Evolutionary conservation across 2,888 invertebrate species (phyloP), one percentile per base, ranked within the genome.

Genomic region (Oscheius onirici): DNA sequence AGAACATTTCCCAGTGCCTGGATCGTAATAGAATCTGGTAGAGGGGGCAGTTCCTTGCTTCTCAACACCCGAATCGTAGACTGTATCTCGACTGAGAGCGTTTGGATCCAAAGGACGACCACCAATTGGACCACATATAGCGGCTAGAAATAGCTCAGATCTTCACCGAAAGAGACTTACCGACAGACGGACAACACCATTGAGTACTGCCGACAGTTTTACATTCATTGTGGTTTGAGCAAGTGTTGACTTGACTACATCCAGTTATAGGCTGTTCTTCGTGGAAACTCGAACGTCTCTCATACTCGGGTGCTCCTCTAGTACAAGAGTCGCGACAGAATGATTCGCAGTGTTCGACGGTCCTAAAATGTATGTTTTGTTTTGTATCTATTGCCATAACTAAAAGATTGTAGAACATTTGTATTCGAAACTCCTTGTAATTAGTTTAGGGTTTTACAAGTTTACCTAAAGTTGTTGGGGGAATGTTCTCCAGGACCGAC

Each of bases 181-280:
- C 63, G 3, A 80, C 81, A 3, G 80, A 63, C 3, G 83, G 83
- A 69, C 83, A 83, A 57, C 83, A 83, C 79, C 77, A 82, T 68
- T 83, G 83, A 11, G 79, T 69, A 26, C 79, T 78, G 46, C 83
- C 83, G 22, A 82, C 80, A 0, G 80, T 77, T 66, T 81, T 82
- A 58, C 81, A 82, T 43, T 83, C 83, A 52, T 71, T 80, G 54
- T 80, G 78, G 46, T 77, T 71, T 10, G 74, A 70, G 51, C 83
- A 83, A 3, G 80, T 43, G 40, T 73, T 73, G 2, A 75, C 66
- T 68, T 79, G 80, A n/a, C 78, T 71, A 61, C 83, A 83, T 17
- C 81, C 81, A 11, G 74, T 79, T 40, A 83, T 49, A 3, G 83
- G 83, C 10, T 73, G 78, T 51, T 81, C 79, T 46, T 83, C 83